Conservation (phyloP, 2,888 invertebrate genomes). For the Ormyrus nitidulus region DNA sequence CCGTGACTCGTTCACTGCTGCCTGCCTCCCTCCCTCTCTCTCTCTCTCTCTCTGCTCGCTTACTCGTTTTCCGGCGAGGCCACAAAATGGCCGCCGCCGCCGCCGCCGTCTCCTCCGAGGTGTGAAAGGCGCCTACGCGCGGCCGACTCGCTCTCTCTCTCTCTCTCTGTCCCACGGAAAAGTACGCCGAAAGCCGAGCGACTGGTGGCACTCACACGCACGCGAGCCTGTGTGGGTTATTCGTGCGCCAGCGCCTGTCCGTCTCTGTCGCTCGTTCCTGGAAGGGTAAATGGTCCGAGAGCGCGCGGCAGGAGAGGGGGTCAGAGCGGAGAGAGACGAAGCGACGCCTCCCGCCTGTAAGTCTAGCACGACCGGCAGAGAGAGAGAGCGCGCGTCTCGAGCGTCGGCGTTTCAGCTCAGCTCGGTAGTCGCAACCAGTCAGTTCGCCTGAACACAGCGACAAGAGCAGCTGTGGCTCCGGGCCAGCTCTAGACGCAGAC, state of each 20-base stretch:
- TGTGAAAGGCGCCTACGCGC: constrained; percentile 69
- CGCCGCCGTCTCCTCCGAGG: constrained; percentile 59
- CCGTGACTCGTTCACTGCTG: constrained; percentile 62
- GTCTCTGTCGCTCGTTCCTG: constrained; percentile 48
- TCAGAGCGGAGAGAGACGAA: constrained; percentile 12
- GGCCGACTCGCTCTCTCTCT: not conserved
- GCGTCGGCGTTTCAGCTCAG: not conserved
- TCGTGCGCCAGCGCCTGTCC: constrained; percentile 48
- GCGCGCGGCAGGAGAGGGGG: constrained; percentile 46
- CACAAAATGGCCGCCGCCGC: constrained; percentile 69
- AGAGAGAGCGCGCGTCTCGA: constrained; percentile 26
- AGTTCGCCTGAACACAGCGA: too few relatives aligned
- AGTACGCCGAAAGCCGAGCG: constrained; percentile 38
- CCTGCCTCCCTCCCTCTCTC: constrained; percentile 20
- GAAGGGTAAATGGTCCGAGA: constrained; percentile 55
- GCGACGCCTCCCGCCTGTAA: too few relatives aligned
- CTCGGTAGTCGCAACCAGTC: too few relatives aligned
- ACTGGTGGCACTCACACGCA: constrained; percentile 54
- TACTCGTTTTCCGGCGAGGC: constrained; percentile 72
- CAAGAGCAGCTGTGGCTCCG: not conserved
- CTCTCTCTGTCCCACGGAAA: constrained; percentile 6
- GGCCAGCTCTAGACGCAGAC: not conserved
- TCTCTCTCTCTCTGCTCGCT: not conserved
- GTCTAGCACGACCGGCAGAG: not conserved
- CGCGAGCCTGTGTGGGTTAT: not conserved